These are phyloP conservation scores for Eupeodes corollae DNA, from an alignment of 1,140 invertebrate species.

Conservation along the genomic window DNA sequence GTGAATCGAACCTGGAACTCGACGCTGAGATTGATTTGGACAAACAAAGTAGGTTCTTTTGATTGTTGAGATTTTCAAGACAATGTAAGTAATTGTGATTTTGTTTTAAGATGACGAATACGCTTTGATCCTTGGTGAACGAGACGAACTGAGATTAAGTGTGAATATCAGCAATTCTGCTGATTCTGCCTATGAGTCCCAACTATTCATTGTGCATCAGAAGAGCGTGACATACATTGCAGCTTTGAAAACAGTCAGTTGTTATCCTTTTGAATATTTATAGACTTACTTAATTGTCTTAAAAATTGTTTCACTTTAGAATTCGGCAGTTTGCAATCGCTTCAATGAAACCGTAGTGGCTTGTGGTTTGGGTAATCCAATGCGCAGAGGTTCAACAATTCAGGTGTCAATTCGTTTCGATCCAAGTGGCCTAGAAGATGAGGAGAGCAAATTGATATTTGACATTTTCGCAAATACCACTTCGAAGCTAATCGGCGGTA, in stretches of 20 bases:
- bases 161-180: constrained; percentile 63
- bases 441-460: constrained; percentile 57
- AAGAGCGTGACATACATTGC: constrained; percentile 68
- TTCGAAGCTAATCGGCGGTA: constrained; percentile 51
- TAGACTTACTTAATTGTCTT: not conserved
- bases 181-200: constrained; percentile 86
- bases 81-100: constrained; percentile 2
- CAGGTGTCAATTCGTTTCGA: constrained; percentile 67
- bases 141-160: constrained; percentile 64
- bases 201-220: constrained; percentile 69
- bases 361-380: constrained; percentile 83
- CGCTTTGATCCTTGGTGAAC: constrained; percentile 57
- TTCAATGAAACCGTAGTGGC: constrained; percentile 61
- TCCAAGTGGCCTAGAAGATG: constrained; percentile 57
- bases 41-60: constrained; percentile 32
- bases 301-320: constrained; percentile 10
- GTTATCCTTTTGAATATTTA: not conserved
- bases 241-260: constrained; percentile 40
- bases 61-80: not conserved
- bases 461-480: constrained; percentile 77
- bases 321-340: constrained; percentile 53
- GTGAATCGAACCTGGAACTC: constrained; percentile 72
- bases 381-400: constrained; percentile 44
- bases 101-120: constrained; percentile 38
- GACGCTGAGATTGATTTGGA: constrained; percentile 51